Conservation (phyloP, 2,113 vertebrate genomes). For the Indri indri region DNA sequence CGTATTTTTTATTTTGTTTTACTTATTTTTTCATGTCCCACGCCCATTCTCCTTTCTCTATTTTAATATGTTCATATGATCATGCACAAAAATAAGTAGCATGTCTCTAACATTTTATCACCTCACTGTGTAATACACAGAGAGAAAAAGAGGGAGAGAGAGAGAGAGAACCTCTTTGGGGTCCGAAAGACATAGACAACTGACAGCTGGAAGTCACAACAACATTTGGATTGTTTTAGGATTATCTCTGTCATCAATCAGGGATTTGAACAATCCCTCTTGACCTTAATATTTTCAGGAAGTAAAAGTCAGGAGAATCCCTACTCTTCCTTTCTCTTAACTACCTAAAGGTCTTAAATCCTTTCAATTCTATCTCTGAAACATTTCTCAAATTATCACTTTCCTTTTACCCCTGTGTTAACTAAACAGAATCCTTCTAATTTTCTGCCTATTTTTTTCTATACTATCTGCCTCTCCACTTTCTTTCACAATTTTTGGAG, state of each 20-base stretch:
- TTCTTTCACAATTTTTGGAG: not conserved
- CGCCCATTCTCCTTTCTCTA: not conserved
- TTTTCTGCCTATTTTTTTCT: not conserved
- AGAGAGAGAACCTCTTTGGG: not conserved
- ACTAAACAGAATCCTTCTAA: not conserved
- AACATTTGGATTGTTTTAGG: not conserved
- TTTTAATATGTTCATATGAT: not conserved
- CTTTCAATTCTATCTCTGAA: not conserved
- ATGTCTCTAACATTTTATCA: not conserved
- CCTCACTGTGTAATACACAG: not conserved
- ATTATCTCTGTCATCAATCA: not conserved
- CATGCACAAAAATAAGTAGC: not conserved
- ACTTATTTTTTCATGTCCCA: not conserved
- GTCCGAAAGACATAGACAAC: not conserved
- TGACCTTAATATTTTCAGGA: not conserved
- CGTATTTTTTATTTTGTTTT: not conserved
- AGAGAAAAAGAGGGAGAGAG: not conserved
- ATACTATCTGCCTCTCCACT: not conserved
- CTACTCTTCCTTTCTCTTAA: not conserved
- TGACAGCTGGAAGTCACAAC: not conserved
- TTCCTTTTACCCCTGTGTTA: not conserved
- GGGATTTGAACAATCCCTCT: not conserved
- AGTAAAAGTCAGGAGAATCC: not conserved
- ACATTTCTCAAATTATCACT: not conserved
- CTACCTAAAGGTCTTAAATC: not conserved